These are phyloP conservation scores for Alca torda DNA, from an alignment of 2,797 vertebrate species.

Conservation along the genomic window DNA sequence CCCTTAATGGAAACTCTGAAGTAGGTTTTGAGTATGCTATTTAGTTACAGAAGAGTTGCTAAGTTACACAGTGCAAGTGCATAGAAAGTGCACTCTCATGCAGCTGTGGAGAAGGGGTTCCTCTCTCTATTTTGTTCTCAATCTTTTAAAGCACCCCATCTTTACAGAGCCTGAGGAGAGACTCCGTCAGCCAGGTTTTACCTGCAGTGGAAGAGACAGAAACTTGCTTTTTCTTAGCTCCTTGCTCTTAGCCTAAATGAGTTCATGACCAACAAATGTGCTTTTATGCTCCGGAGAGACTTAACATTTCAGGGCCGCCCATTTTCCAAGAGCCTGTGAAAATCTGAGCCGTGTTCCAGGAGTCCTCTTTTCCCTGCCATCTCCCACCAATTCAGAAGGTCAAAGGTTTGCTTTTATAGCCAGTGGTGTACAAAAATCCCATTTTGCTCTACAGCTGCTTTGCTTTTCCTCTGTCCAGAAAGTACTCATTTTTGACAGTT, in stretches of 20 bases:
- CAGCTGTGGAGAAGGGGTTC: background rate
- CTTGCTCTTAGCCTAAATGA: background rate
- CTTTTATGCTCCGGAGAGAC: background rate
- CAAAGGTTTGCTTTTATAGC: background rate
- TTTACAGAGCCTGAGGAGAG: background rate
- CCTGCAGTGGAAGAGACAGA: background rate
- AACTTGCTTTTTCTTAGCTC: background rate
- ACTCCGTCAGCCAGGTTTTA: background rate
- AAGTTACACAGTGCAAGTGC: background rate
- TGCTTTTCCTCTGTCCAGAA: background rate
- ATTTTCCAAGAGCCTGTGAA: background rate
- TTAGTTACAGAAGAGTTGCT: background rate
- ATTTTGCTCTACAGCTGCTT: background rate
- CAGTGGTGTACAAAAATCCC: background rate
- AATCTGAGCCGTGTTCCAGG: background rate
- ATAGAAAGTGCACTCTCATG: background rate
- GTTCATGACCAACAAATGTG: background rate
- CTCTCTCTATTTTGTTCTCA: background rate
- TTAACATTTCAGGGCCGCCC: background rate
- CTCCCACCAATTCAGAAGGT: background rate
- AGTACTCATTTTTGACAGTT: background rate
- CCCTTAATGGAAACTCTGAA: background rate
- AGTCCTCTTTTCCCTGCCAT: background rate
- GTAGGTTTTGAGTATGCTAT: background rate
- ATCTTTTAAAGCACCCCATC: background rate